A percentile compares a stretch with the other conserved stretches of the same genome.
phyloP scores from a whole-genome alignment of 2,113 vertebrate genomes.

The Forbesichthys agassizii region DNA sequence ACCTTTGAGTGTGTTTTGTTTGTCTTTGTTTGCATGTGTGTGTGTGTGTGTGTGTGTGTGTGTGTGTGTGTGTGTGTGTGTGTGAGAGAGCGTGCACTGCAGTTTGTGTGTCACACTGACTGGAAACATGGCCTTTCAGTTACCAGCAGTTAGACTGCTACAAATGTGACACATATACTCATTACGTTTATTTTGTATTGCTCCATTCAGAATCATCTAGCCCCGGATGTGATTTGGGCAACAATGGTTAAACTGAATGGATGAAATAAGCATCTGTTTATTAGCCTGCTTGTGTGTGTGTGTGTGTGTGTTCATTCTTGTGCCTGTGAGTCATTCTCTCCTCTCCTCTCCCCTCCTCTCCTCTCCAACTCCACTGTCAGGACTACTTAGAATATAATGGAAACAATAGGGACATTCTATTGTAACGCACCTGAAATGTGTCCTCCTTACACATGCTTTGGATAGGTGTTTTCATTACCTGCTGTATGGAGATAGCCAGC shows the following conservation, averaged over 20 bases:
- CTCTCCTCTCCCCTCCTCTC: not conserved
- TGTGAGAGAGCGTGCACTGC: not conserved
- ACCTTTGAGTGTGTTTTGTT: too few relatives aligned
- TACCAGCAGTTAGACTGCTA: not conserved
- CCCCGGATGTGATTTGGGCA: not conserved
- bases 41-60: not conserved
- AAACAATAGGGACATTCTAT: too few relatives aligned
- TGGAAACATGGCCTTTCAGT: not conserved
- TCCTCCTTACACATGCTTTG: too few relatives aligned
- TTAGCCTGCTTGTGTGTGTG: not conserved
- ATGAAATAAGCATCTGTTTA: not conserved
- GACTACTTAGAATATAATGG: too few relatives aligned
- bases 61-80: slow-evolving; percentile 1
- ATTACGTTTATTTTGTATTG: slow-evolving; percentile 33
- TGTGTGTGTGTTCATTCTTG: slow-evolving; percentile 16
- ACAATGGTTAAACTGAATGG: too few relatives aligned
- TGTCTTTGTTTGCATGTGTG: not conserved
- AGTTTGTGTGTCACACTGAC: not conserved
- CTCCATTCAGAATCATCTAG: slow-evolving; percentile 42
- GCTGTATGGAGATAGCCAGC: too few relatives aligned
- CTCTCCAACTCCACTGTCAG: not conserved
- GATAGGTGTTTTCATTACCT: too few relatives aligned
- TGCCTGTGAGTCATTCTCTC: not conserved
- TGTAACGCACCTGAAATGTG: too few relatives aligned
- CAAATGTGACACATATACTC: slow-evolving; percentile 37